Conservation (phyloP, 2,797 vertebrate genomes). For the Pangasius djambal region DNA sequence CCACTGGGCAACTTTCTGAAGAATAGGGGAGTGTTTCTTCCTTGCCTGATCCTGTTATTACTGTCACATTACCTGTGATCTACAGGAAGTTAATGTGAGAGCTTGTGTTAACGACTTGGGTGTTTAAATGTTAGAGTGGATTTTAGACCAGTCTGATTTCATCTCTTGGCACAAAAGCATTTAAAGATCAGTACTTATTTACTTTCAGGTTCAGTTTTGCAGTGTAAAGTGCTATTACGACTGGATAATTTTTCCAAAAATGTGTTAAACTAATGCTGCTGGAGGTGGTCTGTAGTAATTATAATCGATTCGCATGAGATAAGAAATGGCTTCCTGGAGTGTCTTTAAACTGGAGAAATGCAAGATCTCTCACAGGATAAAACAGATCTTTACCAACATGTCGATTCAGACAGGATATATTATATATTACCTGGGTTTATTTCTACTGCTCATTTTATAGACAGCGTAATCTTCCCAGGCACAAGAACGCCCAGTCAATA, state of each 20-base stretch:
- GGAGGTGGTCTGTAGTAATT: neutral
- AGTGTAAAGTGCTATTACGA: neutral
- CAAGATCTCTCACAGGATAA: neutral
- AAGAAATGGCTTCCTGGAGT: neutral
- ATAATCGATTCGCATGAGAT: neutral
- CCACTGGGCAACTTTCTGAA: conserved; percentile 27
- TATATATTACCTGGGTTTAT: neutral
- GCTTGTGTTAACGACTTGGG: neutral
- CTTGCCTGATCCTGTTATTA: conserved; percentile 58
- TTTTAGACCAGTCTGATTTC: conserved; percentile 1
- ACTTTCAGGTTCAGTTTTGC: neutral
- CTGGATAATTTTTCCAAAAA: neutral
- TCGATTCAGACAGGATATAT: neutral
- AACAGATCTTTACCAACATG: neutral
- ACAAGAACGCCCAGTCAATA: neutral
- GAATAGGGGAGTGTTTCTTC: conserved; percentile 46
- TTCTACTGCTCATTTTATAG: neutral
- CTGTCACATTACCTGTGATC: conserved; percentile 66
- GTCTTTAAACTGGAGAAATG: neutral
- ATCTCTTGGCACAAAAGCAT: neutral
- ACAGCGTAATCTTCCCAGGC: neutral
- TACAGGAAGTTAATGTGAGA: conserved; percentile 34
- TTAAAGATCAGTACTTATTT: neutral
- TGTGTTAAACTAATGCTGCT: neutral
- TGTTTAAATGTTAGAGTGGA: neutral